Evolutionary conservation across 2,888 invertebrate genomes (phyloP).

Genomic region (Zygothrica quintamaculata): DNA sequence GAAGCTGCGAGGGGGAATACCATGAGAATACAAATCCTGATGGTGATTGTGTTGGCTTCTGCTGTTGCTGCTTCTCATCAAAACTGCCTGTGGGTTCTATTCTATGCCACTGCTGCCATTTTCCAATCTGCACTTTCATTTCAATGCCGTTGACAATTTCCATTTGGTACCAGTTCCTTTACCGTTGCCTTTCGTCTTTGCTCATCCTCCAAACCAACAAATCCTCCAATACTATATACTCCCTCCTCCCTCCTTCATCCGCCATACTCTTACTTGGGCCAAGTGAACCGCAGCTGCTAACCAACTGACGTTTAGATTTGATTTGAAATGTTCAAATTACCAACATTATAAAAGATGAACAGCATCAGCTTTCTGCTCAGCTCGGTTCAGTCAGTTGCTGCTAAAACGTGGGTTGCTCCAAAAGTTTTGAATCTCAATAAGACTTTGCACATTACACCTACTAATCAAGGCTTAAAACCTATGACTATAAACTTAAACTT

Average conservation of each 20-base stretch:
- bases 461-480: too few relatives aligned
- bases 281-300: conserved; percentile 73
- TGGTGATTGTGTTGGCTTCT: conserved; percentile 45
- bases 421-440: conserved; percentile 18
- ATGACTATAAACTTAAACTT: too few relatives aligned
- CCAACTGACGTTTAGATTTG: conserved; percentile 78
- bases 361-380: conserved; percentile 44
- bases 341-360: conserved; percentile 77
- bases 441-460: too few relatives aligned
- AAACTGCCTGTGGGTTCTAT: conserved; percentile 60
- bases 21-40: conserved; percentile 27
- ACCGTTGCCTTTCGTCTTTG: conserved; percentile 14
- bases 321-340: conserved; percentile 79
- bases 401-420: conserved; percentile 12
- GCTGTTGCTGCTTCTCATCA: conserved; percentile 64
- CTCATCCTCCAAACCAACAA: conserved; percentile 12
- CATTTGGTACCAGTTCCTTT: conserved; percentile 52
- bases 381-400: conserved; percentile 14
- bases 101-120: conserved; percentile 50
- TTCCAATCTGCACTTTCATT: conserved; percentile 77
- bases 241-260: neutral
- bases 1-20: neutral
- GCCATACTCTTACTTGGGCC: conserved; percentile 24
- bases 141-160: conserved; percentile 78
- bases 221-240: conserved; percentile 9